Conservation (phyloP, 2,888 invertebrate species). For the Xanthorhoe spadicearia region DNA sequence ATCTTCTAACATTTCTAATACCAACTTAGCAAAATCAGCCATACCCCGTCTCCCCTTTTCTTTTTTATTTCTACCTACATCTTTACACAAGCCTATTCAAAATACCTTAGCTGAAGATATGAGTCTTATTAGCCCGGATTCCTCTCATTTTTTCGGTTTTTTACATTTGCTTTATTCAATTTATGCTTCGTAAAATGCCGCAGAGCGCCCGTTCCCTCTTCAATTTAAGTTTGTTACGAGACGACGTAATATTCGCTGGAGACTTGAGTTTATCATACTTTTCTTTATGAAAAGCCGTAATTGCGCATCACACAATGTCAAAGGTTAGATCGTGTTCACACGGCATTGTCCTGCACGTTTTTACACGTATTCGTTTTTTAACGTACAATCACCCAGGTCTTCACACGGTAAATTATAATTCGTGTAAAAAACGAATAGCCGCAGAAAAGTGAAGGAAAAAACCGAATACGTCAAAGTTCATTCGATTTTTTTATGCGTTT, state of each 20-base stretch:
- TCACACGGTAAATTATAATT: too few relatives aligned
- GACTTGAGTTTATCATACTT: slow-evolving; percentile 38
- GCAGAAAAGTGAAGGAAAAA: too few relatives aligned
- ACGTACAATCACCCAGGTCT: too few relatives aligned
- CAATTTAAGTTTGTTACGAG: slow-evolving; percentile 42
- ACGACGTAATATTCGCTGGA: slow-evolving; percentile 26
- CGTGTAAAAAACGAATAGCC: too few relatives aligned
- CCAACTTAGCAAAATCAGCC: neutral
- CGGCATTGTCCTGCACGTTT: too few relatives aligned
- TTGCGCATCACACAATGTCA: slow-evolving; percentile 35
- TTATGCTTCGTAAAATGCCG: slow-evolving; percentile 30
- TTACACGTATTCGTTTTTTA: too few relatives aligned
- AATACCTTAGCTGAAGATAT: neutral
- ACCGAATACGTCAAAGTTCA: too few relatives aligned
- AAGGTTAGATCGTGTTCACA: too few relatives aligned
- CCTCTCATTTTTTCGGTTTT: slow-evolving; percentile 10
- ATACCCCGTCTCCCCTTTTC: slow-evolving; percentile 10
- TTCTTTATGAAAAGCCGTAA: slow-evolving; percentile 39
- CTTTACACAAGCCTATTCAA: neutral
- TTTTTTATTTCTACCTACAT: neutral
- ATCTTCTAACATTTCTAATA: too few relatives aligned
- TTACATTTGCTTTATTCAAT: slow-evolving; percentile 40
- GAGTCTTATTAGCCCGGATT: slow-evolving; percentile 3
- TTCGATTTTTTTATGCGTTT: too few relatives aligned
- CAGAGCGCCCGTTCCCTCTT: slow-evolving; percentile 34